These are phyloP conservation scores for Montipora capricornis DNA, from an alignment of 64 coral and sea anemone species.

Conservation along the genomic window DNA sequence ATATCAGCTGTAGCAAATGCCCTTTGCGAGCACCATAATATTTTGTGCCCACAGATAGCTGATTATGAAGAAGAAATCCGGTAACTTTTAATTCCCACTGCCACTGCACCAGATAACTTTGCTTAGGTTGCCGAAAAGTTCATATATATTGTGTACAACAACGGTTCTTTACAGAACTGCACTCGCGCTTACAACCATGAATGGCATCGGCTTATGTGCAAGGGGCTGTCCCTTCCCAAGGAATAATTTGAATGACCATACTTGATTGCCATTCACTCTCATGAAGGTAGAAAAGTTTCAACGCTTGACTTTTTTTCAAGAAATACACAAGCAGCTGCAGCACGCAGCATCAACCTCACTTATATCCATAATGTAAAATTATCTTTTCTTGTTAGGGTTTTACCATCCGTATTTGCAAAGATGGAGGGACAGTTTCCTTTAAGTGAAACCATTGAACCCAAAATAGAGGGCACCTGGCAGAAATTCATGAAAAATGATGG, in stretches of 20 bases:
- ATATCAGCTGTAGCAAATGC: slow-evolving; percentile 29
- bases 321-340: too few relatives aligned
- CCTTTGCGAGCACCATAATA: slow-evolving; percentile 16
- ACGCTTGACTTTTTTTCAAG: too few relatives aligned
- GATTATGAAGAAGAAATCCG: slow-evolving; percentile 28
- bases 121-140: background rate
- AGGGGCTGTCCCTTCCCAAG: too few relatives aligned
- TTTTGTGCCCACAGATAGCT: background rate
- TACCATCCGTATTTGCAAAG: too few relatives aligned
- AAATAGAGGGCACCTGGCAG: slow-evolving; percentile 3
- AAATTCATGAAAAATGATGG: background rate
- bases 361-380: too few relatives aligned
- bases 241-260: too few relatives aligned
- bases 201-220: too few relatives aligned
- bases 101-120: background rate
- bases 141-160: background rate
- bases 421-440: too few relatives aligned
- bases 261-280: too few relatives aligned
- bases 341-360: too few relatives aligned
- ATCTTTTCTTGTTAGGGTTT: too few relatives aligned
- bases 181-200: background rate
- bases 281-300: too few relatives aligned
- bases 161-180: background rate
- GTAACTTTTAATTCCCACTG: slow-evolving; percentile 5
- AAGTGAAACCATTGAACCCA: background rate